Conservation (phyloP, 1,140 invertebrate genomes). For the Pseudomyrmex flavicornis region DNA sequence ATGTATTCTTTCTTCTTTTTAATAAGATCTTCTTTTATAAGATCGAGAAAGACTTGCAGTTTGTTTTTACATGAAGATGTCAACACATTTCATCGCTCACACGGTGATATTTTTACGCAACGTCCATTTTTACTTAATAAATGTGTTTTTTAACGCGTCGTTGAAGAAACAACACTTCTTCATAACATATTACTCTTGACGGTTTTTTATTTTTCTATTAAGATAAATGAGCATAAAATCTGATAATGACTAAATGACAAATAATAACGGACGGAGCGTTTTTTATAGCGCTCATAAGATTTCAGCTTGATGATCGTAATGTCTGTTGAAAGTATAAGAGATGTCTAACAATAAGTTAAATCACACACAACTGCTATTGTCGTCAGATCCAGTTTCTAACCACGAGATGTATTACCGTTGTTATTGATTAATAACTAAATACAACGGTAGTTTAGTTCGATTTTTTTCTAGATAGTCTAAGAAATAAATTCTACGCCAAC, state of each 20-base stretch:
- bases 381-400: not conserved
- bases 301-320: not conserved
- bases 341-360: not conserved
- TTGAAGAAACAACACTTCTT: too few species aligned
- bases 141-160: too few species aligned
- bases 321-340: not conserved
- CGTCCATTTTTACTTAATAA: too few species aligned
- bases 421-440: not conserved
- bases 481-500: not conserved
- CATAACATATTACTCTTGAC: too few species aligned
- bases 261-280: not conserved
- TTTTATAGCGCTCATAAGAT: constrained; percentile 13
- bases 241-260: constrained; percentile 17
- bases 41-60: too few species aligned
- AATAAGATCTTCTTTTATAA: too few species aligned
- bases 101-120: too few species aligned
- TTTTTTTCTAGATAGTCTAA: too few species aligned
- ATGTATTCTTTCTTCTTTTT: too few species aligned
- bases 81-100: too few species aligned
- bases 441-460: too few species aligned
- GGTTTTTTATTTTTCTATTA: not conserved
- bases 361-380: not conserved
- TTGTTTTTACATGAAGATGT: too few species aligned
- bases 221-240: not conserved
- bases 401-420: not conserved